A percentile compares a stretch with the other conserved stretches of the same genome.
Evolutionary conservation across 2,113 vertebrate genomes (phyloP).

Genomic region (Setophaga kirtlandii): DNA sequence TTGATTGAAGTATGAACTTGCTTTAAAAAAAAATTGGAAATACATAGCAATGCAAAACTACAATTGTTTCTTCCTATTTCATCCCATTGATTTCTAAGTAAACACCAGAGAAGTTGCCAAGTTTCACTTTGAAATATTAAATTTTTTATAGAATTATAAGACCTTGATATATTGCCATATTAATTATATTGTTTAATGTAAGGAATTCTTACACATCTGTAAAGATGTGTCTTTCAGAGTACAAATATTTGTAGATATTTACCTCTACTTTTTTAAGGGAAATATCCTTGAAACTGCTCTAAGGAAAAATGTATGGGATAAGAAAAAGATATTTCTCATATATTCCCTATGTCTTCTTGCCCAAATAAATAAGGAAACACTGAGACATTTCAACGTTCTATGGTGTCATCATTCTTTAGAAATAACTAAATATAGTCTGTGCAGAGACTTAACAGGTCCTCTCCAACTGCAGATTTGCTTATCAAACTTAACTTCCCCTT

Average conservation of each 20-base stretch:
- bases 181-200: not conserved
- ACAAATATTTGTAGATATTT: not conserved
- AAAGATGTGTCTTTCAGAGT: not conserved
- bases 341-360: not conserved
- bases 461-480: not conserved
- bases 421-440: not conserved
- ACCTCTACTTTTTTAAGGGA: not conserved
- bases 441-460: not conserved
- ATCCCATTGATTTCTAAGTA: not conserved
- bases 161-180: not conserved
- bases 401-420: not conserved
- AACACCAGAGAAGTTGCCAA: not conserved
- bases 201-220: not conserved
- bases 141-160: not conserved
- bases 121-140: conserved; percentile 18
- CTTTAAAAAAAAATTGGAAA: not conserved
- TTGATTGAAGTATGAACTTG: not conserved
- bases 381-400: not conserved
- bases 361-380: not conserved
- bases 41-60: not conserved
- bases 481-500: not conserved
- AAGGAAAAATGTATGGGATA: not conserved
- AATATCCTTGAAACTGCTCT: not conserved
- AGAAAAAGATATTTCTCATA: not conserved
- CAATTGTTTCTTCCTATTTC: not conserved